phyloP scores from a whole-genome alignment of 1,140 invertebrate genomes.

The Eumeta japonica region DNA sequence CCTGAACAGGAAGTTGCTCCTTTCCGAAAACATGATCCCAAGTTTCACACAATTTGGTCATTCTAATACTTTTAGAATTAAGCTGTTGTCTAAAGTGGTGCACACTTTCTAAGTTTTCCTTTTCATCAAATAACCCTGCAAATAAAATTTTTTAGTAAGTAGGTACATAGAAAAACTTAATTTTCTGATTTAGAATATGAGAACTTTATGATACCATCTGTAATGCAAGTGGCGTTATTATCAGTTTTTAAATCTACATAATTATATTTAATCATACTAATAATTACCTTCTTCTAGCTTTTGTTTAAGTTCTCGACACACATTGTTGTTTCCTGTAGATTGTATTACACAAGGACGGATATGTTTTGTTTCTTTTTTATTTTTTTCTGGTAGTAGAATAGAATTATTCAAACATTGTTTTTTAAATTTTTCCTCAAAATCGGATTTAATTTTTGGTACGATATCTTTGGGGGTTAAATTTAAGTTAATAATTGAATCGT shows the following conservation, averaged over 20 bases:
- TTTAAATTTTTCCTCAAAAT: constrained; percentile 30
- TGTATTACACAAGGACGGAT: constrained; percentile 37
- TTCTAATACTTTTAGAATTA: constrained; percentile 29
- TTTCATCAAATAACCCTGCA: constrained; percentile 33
- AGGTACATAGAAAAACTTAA: too few relatives aligned
- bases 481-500: too few relatives aligned
- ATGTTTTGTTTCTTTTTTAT: constrained; percentile 20
- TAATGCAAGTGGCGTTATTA: too few relatives aligned
- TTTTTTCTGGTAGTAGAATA: constrained; percentile 26
- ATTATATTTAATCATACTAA: too few relatives aligned
- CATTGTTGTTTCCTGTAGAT: constrained; percentile 39
- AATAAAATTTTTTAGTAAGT: too few relatives aligned
- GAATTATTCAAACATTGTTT: constrained; percentile 19
- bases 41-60: constrained; percentile 31
- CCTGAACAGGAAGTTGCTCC: constrained; percentile 27
- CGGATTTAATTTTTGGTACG: constrained; percentile 35
- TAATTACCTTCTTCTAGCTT: constrained; percentile 35
- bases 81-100: constrained; percentile 30
- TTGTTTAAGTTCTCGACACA: constrained; percentile 36
- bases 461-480: constrained; percentile 18
- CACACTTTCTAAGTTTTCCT: constrained; percentile 30
- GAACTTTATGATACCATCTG: too few relatives aligned
- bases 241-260: too few relatives aligned
- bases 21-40: constrained; percentile 35
- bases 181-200: too few relatives aligned